Evolutionary conservation across 1,140 invertebrate genomes (phyloP).

Genomic region (Trachymyrmex cornetzi): DNA sequence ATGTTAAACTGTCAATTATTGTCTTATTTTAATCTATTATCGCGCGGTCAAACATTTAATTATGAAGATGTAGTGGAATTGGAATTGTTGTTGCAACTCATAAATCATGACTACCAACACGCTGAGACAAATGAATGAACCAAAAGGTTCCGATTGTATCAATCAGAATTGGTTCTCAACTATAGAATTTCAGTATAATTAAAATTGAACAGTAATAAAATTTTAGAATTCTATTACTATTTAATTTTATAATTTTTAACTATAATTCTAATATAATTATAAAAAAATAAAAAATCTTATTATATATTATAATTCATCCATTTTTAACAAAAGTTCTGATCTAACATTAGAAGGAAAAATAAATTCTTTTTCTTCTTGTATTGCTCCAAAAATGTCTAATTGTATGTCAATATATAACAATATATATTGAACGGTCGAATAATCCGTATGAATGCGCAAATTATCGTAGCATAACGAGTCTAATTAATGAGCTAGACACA

Average conservation of each 20-base stretch:
- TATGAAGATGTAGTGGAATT: background rate
- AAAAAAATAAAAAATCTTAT: no score
- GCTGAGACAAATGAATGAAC: no score
- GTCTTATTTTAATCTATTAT: conserved; percentile 38
- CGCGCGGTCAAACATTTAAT: conserved; percentile 14
- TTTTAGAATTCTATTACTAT: no score
- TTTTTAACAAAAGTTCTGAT: background rate
- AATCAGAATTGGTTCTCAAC: no score
- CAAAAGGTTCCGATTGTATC: no score
- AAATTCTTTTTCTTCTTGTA: background rate
- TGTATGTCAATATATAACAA: conserved; percentile 2
- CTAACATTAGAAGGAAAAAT: background rate
- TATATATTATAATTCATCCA: no score
- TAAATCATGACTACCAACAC: background rate
- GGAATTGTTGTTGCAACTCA: background rate
- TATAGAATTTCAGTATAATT: no score
- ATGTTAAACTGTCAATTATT: conserved; percentile 32
- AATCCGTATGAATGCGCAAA: conserved; percentile 19
- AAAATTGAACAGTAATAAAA: no score
- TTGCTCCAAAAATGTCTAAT: background rate
- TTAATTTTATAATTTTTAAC: no score
- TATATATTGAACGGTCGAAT: background rate
- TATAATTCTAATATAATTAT: no score
- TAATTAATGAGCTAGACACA: conserved; percentile 37
- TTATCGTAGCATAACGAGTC: background rate